These are phyloP conservation scores for Metacarcinus magister DNA, from an alignment of 2,888 invertebrate genomes.

Conservation along the genomic window DNA sequence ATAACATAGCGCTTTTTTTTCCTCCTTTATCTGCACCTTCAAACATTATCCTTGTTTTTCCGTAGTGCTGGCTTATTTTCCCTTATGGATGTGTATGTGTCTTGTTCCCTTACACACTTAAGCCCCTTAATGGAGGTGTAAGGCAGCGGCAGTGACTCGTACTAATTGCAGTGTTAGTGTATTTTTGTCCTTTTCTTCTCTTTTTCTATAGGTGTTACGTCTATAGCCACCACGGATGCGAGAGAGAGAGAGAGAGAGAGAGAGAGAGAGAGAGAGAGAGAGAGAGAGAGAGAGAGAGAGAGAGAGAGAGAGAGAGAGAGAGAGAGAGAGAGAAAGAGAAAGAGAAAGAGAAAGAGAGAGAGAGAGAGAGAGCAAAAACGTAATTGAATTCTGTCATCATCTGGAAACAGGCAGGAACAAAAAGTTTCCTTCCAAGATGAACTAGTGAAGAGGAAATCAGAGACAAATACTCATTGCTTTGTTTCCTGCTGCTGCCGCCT, in stretches of 20 bases:
- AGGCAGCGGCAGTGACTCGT: too few relatives aligned
- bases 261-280: too few relatives aligned
- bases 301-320: too few relatives aligned
- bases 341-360: background rate
- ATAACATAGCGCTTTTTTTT: background rate
- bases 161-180: too few relatives aligned
- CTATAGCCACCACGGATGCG: too few relatives aligned
- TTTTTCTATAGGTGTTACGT: too few relatives aligned
- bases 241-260: too few relatives aligned
- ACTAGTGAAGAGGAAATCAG: too few relatives aligned
- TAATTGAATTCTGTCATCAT: too few relatives aligned
- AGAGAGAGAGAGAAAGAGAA: background rate
- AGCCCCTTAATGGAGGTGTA: background rate
- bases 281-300: too few relatives aligned
- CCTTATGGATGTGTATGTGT: background rate
- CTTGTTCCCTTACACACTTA: background rate
- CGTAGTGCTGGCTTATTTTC: background rate
- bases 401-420: background rate
- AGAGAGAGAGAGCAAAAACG: background rate
- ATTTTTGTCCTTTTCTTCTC: background rate
- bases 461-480: background rate
- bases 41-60: background rate
- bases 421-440: background rate
- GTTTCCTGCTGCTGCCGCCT: background rate
- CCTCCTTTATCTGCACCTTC: background rate